These are phyloP conservation scores for Catharus minimus DNA, from an alignment of 2,113 vertebrate genomes.

Conservation along the genomic window DNA sequence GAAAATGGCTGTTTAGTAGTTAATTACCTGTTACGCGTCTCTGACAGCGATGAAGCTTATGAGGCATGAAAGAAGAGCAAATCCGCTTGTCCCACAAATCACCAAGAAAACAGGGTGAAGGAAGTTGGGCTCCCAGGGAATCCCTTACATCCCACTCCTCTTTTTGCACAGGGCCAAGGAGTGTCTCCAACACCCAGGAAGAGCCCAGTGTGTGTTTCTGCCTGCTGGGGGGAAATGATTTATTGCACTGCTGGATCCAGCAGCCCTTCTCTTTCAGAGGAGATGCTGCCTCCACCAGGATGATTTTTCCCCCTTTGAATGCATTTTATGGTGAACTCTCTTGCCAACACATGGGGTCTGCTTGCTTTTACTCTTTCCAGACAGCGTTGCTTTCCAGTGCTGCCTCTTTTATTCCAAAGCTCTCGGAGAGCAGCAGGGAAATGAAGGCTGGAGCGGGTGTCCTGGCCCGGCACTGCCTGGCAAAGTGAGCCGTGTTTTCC, in stretches of 20 bases:
- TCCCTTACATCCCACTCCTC: not conserved
- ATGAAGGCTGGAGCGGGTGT: slow-evolving; percentile 10
- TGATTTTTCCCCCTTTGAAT: slow-evolving; percentile 24
- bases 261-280: not conserved
- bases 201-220: not conserved
- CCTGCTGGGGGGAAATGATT: not conserved
- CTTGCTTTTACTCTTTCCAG: slow-evolving; percentile 59
- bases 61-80: slow-evolving; percentile 48
- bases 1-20: slow-evolving; percentile 70
- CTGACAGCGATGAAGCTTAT: slow-evolving; percentile 64
- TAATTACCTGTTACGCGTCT: slow-evolving; percentile 72
- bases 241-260: not conserved
- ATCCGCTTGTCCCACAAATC: not conserved
- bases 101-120: slow-evolving; percentile 17
- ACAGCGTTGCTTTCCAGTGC: slow-evolving; percentile 8
- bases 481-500: not conserved
- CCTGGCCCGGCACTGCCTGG: not conserved
- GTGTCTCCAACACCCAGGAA: not conserved
- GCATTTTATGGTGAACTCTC: slow-evolving; percentile 23
- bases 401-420: slow-evolving; percentile 45
- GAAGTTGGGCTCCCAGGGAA: not conserved
- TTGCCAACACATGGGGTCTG: slow-evolving; percentile 32
- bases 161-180: not conserved
- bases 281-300: not conserved
- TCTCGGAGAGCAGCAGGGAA: slow-evolving; percentile 13